Conservation (phyloP, 2,888 invertebrate genomes). For the Meandrusa payeni region DNA sequence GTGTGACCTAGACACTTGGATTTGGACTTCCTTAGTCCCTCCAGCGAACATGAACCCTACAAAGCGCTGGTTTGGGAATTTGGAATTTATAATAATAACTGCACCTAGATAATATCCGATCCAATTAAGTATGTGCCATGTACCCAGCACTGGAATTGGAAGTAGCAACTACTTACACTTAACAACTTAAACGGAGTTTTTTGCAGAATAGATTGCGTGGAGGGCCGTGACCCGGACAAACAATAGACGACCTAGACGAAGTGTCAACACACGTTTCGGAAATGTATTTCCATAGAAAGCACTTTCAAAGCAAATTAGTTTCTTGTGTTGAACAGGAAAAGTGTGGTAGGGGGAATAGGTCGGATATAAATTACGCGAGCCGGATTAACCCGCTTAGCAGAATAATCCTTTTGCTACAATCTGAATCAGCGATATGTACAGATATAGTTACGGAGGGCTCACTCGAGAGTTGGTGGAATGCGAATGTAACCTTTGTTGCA, state of each 20-base stretch:
- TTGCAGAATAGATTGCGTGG: too few relatives aligned
- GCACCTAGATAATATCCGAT: too few relatives aligned
- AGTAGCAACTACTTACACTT: too few relatives aligned
- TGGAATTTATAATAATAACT: too few relatives aligned
- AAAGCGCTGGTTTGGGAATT: too few relatives aligned
- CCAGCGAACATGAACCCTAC: too few relatives aligned
- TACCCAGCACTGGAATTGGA: too few relatives aligned
- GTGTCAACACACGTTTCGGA: conserved; percentile 45
- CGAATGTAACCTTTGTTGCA: conserved; percentile 1
- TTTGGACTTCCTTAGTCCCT: too few relatives aligned
- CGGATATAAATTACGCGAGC: conserved; percentile 51
- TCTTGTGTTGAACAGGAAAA: conserved; percentile 39
- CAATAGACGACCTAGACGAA: conserved; percentile 44
- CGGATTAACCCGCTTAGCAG: conserved; percentile 49
- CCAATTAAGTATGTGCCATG: too few relatives aligned
- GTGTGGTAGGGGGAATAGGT: conserved; percentile 40
- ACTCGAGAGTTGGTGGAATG: conserved; percentile 40
- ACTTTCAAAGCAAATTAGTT: conserved; percentile 40
- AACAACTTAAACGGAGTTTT: too few relatives aligned
- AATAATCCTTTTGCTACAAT: conserved; percentile 56
- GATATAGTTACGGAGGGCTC: conserved; percentile 41
- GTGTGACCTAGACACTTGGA: too few relatives aligned
- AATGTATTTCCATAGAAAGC: conserved; percentile 50
- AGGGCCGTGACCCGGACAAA: conserved; percentile 24
- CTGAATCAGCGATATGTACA: conserved; percentile 35